These are phyloP conservation scores for Spea multiplicata DNA, from an alignment of 2,113 vertebrate species.

Conservation along the genomic window DNA sequence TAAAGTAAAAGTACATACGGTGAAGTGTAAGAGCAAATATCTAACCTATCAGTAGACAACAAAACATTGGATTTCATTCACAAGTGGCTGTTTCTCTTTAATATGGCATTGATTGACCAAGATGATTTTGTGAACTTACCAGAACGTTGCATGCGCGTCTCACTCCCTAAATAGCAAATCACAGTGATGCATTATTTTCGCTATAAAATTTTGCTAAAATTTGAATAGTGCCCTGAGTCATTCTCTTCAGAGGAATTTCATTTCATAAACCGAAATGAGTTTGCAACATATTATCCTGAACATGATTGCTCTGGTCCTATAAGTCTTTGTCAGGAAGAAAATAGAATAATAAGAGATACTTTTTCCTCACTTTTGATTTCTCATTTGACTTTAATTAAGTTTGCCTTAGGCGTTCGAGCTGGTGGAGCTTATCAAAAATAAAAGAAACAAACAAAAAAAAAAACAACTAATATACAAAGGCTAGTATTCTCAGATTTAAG, in stretches of 20 bases:
- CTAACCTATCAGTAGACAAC: too few species aligned
- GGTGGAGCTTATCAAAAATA: slow-evolving; percentile 18
- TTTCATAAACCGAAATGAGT: slow-evolving; percentile 44
- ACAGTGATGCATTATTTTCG: slow-evolving; percentile 15
- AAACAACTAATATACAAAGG: neutral
- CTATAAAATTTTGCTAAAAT: slow-evolving; percentile 17
- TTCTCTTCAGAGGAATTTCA: slow-evolving; percentile 35
- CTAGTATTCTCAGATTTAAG: neutral
- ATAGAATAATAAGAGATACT: slow-evolving; percentile 15
- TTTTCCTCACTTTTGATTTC: slow-evolving; percentile 39
- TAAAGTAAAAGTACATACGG: too few species aligned
- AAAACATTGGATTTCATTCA: too few species aligned
- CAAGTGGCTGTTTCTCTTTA: too few species aligned
- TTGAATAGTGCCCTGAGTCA: slow-evolving; percentile 37
- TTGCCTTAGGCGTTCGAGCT: slow-evolving; percentile 32
- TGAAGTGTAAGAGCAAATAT: too few species aligned
- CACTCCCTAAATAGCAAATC: slow-evolving; percentile 18
- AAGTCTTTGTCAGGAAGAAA: slow-evolving; percentile 24
- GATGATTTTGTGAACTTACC: neutral
- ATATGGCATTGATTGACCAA: neutral
- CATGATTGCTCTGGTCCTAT: slow-evolving; percentile 42
- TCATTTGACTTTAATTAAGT: slow-evolving; percentile 44
- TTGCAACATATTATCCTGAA: slow-evolving; percentile 37
- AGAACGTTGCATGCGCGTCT: slow-evolving; percentile 1
- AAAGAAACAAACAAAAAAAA: neutral